A percentile compares a stretch with the other conserved stretches of the same genome.
Conservation (phyloP, 2,888 invertebrate species). For the Platerodrilus igneus region DNA sequence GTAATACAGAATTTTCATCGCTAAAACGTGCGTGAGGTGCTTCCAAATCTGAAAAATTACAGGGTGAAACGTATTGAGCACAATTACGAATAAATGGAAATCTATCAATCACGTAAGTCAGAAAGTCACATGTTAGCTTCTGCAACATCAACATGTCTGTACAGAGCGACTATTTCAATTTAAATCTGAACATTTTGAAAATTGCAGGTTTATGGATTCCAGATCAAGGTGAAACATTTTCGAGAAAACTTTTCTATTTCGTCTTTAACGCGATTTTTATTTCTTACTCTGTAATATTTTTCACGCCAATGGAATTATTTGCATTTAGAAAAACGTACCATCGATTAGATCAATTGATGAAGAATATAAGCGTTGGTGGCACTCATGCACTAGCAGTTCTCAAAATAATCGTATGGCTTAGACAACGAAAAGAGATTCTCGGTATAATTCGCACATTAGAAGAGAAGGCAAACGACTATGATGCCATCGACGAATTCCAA, state of each 20-base stretch:
- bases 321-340: conserved; percentile 18
- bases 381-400: conserved; percentile 27
- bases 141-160: too few relatives aligned
- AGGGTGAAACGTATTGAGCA: too few relatives aligned
- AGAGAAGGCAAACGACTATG: conserved; percentile 20
- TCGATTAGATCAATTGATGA: conserved; percentile 28
- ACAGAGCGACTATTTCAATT: conserved; percentile 26
- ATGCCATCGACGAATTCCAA: conserved; percentile 24
- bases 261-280: conserved; percentile 20
- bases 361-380: conserved; percentile 30
- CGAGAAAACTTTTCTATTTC: conserved; percentile 10
- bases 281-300: conserved; percentile 24
- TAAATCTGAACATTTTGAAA: conserved; percentile 28
- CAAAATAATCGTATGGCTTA: conserved; percentile 30
- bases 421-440: conserved; percentile 23
- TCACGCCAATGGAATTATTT: conserved; percentile 28
- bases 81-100: too few relatives aligned
- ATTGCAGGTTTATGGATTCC: conserved; percentile 29
- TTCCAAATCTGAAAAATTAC: too few relatives aligned
- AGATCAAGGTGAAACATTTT: conserved; percentile 8
- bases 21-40: too few relatives aligned
- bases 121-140: too few relatives aligned
- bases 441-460: conserved; percentile 24
- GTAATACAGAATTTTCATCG: too few relatives aligned
- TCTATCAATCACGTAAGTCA: too few relatives aligned